phyloP scores from a whole-genome alignment of 2,888 invertebrate species.

The Cryptocephalus moraei region DNA sequence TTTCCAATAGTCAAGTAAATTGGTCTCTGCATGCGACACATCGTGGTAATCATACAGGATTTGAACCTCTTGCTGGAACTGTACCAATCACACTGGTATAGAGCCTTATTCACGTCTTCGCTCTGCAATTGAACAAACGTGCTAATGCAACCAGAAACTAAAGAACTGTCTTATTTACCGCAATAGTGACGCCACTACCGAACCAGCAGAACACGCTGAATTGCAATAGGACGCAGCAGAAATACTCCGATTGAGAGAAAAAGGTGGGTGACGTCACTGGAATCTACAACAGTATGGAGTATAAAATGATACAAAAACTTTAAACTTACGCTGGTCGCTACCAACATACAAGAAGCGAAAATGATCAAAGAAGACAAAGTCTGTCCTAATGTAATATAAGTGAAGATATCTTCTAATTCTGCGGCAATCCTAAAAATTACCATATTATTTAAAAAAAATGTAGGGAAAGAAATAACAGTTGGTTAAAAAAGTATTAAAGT shows the following conservation, averaged over 20 bases:
- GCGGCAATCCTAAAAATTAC: conserved; percentile 8
- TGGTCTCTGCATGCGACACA: conserved; percentile 13
- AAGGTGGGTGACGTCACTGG: conserved; percentile 3
- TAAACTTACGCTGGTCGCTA: conserved; percentile 5
- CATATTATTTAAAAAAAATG: background rate
- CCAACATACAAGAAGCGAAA: conserved; percentile 13
- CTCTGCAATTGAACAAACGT: conserved; percentile 8
- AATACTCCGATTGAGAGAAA: conserved; percentile 1
- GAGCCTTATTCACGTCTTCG: conserved; percentile 4
- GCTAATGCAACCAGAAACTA: background rate
- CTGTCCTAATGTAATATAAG: conserved; percentile 11
- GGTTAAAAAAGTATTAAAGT: too few relatives aligned
- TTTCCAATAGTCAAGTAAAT: conserved; percentile 20
- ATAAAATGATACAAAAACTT: background rate
- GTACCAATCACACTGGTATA: conserved; percentile 14
- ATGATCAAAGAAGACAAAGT: conserved; percentile 12
- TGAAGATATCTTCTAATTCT: conserved; percentile 13
- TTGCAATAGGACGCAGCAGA: conserved; percentile 1
- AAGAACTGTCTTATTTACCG: background rate
- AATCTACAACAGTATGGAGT: background rate
- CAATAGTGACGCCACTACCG: conserved; percentile 3
- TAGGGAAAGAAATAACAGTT: background rate
- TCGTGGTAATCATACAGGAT: conserved; percentile 15
- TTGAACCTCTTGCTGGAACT: conserved; percentile 13
- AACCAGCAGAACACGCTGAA: conserved; percentile 3